Evolutionary conservation across 2,797 vertebrate genomes (phyloP), one percentile per base, ranked within the genome.

Genomic region (Sebastes cheni): DNA sequence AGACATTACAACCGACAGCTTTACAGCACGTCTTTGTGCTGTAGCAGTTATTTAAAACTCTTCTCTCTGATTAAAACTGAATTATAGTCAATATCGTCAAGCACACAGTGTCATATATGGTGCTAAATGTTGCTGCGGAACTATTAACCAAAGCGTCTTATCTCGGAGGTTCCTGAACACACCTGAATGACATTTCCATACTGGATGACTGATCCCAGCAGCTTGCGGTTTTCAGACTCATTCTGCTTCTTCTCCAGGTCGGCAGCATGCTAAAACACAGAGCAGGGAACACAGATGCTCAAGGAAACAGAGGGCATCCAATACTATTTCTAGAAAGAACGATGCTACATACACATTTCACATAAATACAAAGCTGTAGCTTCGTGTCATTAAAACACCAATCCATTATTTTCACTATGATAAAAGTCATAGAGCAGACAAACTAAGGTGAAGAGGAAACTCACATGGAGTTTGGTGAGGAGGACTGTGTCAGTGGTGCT

Each of bases 171-270:
- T 60, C 36, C 34, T 72, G 36, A 80, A 79, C 88, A 13, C 86
- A 98, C 98, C 97, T 99, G 98, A 87, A 99, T 98, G 79, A 99
- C 98, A 52, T 99, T 98, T 94, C 98, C 98, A 10, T 99, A 99
- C 89, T 99, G 98, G 90, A 99, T 99, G 77, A 99, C 95, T 0
- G 97, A 97, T 77, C 98, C 98, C 90, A 99, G 95, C 81, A 99
- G 88, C 88, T 99, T 99, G 75, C 97, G 96, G 94, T 99, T 99
- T 75, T 99, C 98, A 0, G 98, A 99, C 85, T 99, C 98, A 0
- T 99, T 99, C 89, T 99, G 98, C 82, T 99, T 99, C 96, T 99
- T 99, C 82, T 99, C 98, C 89, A 99, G 84, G 92, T 99, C 98
- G 1, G 98, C 98, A 0, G 98, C 98, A 30, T 99, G 98, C 98